Base-by-base conservation (phyloP, 2,797 vertebrate genomes). In the Fundulus diaphanus region DNA sequence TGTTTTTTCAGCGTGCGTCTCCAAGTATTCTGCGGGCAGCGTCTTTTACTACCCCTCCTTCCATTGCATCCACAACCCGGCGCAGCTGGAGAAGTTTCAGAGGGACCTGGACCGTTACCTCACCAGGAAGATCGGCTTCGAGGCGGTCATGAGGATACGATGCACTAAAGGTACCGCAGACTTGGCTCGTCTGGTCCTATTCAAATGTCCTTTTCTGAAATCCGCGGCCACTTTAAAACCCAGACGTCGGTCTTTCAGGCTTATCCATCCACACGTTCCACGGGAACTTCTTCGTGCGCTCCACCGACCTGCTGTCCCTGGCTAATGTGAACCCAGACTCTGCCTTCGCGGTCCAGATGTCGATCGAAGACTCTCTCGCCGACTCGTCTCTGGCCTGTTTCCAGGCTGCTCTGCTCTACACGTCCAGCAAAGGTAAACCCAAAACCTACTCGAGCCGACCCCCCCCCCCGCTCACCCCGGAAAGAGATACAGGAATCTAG, bases 201-300 rank as follows among this genome's bases (percentile, higher is more conserved):
- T 18, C 27, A 24, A 9, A 22, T 2, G 13, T 9, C 27, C 46
- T 48, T 33, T 33, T 27, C 5, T 24, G 5, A 9, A n/a, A 40
- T 49, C 29, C 2, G 18, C 18, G 7, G n/a, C 9, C 5, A 24
- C 8, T 22, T 71, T 61, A 16, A 44, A 13, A 9, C 2, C 2
- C 20, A 0, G 3, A 67, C 27, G 37, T 42, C 16, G n/a, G n/a
- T n/a, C 5, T 9, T 11, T 31, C 89, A 99, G 98, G 98, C 89
- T 95, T 99, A 82, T 98, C 98, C 74, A 99, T 99, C 95, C 98
- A 99, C 72, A 99, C 98, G 27, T 99, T 99, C 75, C 98, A 99
- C 7, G 98, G 98, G 4, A 99, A 99, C 93, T 99, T 99, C 93
- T 99, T 99, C 74, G 98, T 99, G 73, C 97, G 98, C 80, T 99